Base-by-base conservation (phyloP, 2,888 invertebrate species). In the Achlya flavicornis region DNA sequence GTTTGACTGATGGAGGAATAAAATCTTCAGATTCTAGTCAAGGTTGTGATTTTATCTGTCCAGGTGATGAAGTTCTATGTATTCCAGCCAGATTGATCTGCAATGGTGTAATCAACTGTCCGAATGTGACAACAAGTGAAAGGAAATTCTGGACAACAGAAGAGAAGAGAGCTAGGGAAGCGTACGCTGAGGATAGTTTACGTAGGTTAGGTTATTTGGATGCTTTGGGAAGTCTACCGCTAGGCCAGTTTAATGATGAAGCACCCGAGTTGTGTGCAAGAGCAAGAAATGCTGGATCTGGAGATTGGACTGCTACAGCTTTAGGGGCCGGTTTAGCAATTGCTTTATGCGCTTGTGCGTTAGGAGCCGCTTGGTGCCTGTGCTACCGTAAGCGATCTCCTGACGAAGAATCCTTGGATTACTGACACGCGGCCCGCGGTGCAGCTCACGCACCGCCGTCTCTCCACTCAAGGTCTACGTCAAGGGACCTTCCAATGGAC, bases 61-160 rank as follows among this genome's bases (percentile, higher is more conserved):
- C 98, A 0, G 98, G 97, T 3, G 96, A 97, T 73, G 95, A 96
- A 66, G 96, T 96, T 8, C 94, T 97, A 26, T 98, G 98, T 84
- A 97, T 98, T 81, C 97, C 98, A 6, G 95, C 96, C 26, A 95
- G 97, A 77, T 92, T 98, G 33, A 95, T 98, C 2, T 98, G 98
- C 87, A 98, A 98, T 82, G 98, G 98, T 5, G 95, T 98, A 3
- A 95, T 97, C 16, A 98, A 98, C 85, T 98, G 98, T 86, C 98
- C 98, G 0, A 96, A 96, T 81, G 90, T 95, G 16, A 95, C 96
- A 1, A 86, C 90, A 38, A 87, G 87, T 48, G 95, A 95, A 74
- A 86, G 89, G 41, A 92, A 90, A 66, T 91, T 89, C 75, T 92
- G 92, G 92, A 91, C 92, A n/a, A 80, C 87, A 3, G 93, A 91